Conservation (phyloP, 64 coral and sea anemone species). For the Astreopora myriophthalma region DNA sequence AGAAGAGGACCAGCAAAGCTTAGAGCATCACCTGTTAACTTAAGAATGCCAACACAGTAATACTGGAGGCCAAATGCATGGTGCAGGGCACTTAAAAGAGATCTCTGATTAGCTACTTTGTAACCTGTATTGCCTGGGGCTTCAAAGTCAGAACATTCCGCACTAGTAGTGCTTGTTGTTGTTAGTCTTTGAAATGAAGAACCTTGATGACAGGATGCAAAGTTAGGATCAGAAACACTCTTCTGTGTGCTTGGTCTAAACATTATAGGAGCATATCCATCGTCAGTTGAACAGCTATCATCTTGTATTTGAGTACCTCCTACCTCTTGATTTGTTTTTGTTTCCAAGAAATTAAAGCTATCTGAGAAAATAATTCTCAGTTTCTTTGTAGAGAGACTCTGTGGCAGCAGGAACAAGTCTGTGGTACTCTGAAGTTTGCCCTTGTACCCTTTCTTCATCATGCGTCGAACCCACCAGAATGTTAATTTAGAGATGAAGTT, state of each 20-base stretch:
- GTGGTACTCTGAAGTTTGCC: constrained; percentile 62
- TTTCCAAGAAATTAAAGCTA: not conserved
- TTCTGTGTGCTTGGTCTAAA: not conserved
- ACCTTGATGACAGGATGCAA: not conserved
- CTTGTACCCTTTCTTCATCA: constrained; percentile 85
- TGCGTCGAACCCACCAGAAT: constrained; percentile 90
- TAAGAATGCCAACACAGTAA: constrained; percentile 91
- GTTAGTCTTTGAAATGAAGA: not conserved
- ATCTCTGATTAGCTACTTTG: constrained; percentile 12
- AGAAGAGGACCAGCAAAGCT: constrained; percentile 97
- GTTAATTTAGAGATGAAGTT: constrained; percentile 75
- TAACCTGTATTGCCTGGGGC: not conserved
- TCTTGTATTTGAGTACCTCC: not conserved
- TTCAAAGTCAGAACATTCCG: not conserved
- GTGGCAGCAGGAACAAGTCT: constrained; percentile 85
- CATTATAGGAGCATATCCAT: not conserved
- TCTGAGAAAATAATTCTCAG: not conserved
- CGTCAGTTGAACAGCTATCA: constrained; percentile 23
- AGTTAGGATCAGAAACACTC: constrained; percentile 22
- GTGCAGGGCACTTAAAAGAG: constrained; percentile 85
- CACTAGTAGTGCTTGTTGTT: not conserved
- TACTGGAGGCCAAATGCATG: constrained; percentile 95
- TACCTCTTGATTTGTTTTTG: not conserved
- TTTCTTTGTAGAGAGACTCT: constrained; percentile 59
- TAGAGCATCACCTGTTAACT: constrained; percentile 86